phyloP scores from a whole-genome alignment of 2,888 invertebrate species.

The Eristalis arbustorum region DNA sequence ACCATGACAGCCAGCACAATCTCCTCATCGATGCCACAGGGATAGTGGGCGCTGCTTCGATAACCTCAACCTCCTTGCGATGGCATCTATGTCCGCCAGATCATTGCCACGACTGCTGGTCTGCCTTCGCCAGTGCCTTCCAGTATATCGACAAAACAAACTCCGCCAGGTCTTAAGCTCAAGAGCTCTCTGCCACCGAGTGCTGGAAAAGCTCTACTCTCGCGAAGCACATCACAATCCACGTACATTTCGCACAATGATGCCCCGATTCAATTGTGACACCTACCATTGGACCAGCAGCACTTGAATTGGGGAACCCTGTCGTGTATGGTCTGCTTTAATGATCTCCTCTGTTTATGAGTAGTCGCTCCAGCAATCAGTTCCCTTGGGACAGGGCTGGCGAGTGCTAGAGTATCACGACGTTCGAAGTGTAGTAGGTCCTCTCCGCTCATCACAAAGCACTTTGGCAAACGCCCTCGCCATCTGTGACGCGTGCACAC shows the following conservation, averaged over 20 bases:
- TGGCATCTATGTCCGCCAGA: conserved; percentile 77
- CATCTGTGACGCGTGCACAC: too few relatives aligned
- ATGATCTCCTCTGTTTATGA: too few relatives aligned
- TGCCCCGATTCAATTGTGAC: conserved; percentile 60
- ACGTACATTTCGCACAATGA: conserved; percentile 15
- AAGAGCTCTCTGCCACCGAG: conserved; percentile 39
- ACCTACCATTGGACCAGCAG: conserved; percentile 24
- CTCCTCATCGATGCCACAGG: conserved; percentile 32
- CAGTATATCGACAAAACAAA: conserved; percentile 74
- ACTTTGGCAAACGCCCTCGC: too few relatives aligned
- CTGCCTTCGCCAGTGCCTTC: conserved; percentile 72
- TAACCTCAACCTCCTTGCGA: conserved; percentile 74
- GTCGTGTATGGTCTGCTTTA: too few relatives aligned
- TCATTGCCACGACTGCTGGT: conserved; percentile 47
- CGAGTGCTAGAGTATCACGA: too few relatives aligned
- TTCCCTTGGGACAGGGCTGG: too few relatives aligned
- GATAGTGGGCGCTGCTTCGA: conserved; percentile 63
- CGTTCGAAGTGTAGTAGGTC: too few relatives aligned
- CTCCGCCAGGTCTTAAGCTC: conserved; percentile 21
- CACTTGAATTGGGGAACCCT: too few relatives aligned
- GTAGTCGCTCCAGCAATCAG: too few relatives aligned
- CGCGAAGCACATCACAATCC: conserved; percentile 47
- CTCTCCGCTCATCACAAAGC: too few relatives aligned
- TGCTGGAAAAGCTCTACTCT: conserved; percentile 47
- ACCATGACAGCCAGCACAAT: conserved; percentile 66